phyloP scores from a whole-genome alignment of 1,140 invertebrate genomes.

The Belonocnema kinseyi region DNA sequence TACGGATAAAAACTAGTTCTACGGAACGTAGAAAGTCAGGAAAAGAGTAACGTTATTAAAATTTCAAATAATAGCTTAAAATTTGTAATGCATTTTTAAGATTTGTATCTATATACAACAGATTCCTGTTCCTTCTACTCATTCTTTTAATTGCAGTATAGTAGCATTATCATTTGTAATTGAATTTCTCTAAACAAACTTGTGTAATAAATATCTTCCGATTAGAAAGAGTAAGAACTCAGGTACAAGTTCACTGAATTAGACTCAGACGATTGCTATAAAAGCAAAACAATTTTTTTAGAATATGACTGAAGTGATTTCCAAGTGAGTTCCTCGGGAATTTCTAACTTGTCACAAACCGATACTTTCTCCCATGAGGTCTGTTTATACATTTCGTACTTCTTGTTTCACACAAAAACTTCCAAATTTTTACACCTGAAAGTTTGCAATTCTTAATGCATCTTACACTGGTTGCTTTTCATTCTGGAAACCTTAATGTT shows the following conservation, averaged over 20 bases:
- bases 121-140: neutral
- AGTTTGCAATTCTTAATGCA: neutral
- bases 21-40: too few species aligned
- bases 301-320: constrained; percentile 15
- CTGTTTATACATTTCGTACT: neutral
- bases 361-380: constrained; percentile 3
- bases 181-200: neutral
- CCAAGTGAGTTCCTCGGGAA: neutral
- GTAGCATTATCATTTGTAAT: neutral
- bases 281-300: constrained; percentile 26
- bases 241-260: constrained; percentile 23
- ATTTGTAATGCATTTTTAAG: too few species aligned
- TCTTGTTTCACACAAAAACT: neutral
- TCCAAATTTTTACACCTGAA: neutral
- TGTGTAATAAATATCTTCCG: constrained; percentile 9
- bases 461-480: neutral
- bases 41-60: too few species aligned
- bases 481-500: too few species aligned
- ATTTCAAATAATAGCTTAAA: too few species aligned
- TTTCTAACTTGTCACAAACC: constrained; percentile 13
- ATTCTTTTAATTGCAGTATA: constrained; percentile 14
- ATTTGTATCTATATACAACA: too few species aligned
- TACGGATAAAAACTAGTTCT: too few species aligned
- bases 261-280: constrained; percentile 16
- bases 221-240: constrained; percentile 5